Percentiles rank a stretch among this genome's conserved stretches.
Conservation (phyloP, 2,113 vertebrate genomes). For the Scopus umbretta region DNA sequence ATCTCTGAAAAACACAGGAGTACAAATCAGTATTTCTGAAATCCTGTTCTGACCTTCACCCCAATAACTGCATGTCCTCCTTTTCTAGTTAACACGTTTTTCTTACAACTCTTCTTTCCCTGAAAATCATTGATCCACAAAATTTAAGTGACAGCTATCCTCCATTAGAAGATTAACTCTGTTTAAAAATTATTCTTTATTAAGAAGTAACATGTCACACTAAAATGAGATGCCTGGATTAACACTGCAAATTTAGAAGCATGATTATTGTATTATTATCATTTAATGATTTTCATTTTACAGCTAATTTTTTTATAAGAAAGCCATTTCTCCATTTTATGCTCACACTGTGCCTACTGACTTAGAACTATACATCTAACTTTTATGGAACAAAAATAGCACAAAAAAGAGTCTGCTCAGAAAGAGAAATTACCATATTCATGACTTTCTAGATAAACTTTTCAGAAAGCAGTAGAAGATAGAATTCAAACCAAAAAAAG, state of each 20-base stretch:
- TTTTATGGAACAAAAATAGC: constrained; percentile 5
- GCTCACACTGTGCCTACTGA: neutral
- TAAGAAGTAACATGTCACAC: constrained; percentile 14
- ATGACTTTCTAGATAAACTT: constrained; percentile 21
- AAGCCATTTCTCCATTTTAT: constrained; percentile 5
- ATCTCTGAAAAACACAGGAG: neutral
- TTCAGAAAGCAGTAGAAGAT: neutral
- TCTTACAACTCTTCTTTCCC: constrained; percentile 3
- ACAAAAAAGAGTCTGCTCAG: neutral
- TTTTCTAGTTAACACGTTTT: neutral
- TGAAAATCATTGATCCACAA: constrained; percentile 2
- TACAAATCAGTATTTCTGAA: neutral
- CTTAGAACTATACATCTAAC: constrained; percentile 19
- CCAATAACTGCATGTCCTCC: neutral
- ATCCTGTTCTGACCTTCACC: constrained; percentile 16
- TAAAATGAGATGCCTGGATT: constrained; percentile 59
- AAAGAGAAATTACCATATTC: constrained; percentile 43
- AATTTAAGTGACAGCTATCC: constrained; percentile 46
- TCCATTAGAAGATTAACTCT: constrained; percentile 50
- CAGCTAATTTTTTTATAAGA: constrained; percentile 11
- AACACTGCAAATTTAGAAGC: constrained; percentile 54
- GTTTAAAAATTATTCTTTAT: constrained; percentile 34
- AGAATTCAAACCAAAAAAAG: neutral
- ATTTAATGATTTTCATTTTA: constrained; percentile 57
- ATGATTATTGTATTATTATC: constrained; percentile 44